Evolutionary conservation across 2,113 vertebrate genomes (phyloP), one percentile per base, ranked within the genome.

Genomic region (Strix aluco): DNA sequence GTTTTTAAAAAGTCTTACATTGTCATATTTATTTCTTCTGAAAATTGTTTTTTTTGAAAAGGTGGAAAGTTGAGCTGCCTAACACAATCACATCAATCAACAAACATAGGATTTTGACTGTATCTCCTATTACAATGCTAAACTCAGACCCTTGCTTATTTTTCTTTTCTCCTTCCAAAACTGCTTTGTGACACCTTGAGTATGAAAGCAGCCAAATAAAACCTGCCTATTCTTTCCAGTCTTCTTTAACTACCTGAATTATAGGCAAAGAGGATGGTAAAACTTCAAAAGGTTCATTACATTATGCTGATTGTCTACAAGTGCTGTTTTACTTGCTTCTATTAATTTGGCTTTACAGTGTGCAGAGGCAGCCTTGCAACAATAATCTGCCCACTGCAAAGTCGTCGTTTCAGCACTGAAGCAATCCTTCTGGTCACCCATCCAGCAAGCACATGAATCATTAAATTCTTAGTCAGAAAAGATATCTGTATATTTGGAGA

Each of bases 21-120:
- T 87, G 90, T 86, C 77, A 58, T 57, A 79, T 66, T 91, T 93
- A 82, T 77, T 91, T 95, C 38, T 88, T 66, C 73, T 38, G 32
- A 75, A 83, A 90, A 27, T 71, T 63, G 38, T 57, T 90, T 79
- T 79, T 62, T 74, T 78, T 21, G 12, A 26, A 90, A 94, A 95
- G 36, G n/a, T 81, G 26, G 44, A 81, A 92, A 92, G 83, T 63
- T 80, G 88, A 94, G 51, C 32, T 93, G 66, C 83, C 62, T 87
- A 51, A 81, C 52, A 86, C 52, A 81, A 92, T 88, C 83, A 74
- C 42, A 65, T 86, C 83, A 66, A 87, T 82, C 61, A 93, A 86
- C 62, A 92, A 92, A 96, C 78, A 88, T 2, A 54, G 17, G 22
- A 61, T 49, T 92, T 90, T 63, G 40, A 46, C 85, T 77, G 6